Evolutionary conservation across 2,113 vertebrate species (phyloP).

Genomic region (Corythoichthys haematopterus): DNA sequence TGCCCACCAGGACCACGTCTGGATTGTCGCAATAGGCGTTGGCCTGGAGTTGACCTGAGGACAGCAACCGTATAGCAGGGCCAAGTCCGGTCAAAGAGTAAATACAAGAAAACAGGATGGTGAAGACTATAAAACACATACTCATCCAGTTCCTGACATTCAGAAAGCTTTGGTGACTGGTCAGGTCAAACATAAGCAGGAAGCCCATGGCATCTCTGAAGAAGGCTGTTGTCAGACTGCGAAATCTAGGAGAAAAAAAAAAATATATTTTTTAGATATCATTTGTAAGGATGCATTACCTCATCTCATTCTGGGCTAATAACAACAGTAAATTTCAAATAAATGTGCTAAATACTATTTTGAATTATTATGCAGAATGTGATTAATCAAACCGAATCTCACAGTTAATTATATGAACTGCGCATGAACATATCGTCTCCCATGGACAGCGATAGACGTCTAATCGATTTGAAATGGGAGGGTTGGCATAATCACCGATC

Average conservation of each 20-base stretch:
- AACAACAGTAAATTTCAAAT: no score
- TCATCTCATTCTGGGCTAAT: no score
- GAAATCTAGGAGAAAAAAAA: slow-evolving; percentile 57
- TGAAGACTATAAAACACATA: slow-evolving; percentile 59
- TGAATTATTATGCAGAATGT: no score
- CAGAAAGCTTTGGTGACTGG: slow-evolving; percentile 90
- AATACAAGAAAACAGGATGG: not conserved
- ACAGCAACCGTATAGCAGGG: not conserved
- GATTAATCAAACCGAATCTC: no score
- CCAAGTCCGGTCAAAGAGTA: not conserved
- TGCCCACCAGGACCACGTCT: slow-evolving; percentile 90
- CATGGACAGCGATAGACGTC: no score
- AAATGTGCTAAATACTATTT: no score
- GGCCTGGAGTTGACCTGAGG: slow-evolving; percentile 86
- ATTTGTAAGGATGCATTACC: no score
- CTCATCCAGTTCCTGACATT: slow-evolving; percentile 98
- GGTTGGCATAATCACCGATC: no score
- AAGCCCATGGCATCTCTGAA: slow-evolving; percentile 97
- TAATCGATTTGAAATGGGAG: no score
- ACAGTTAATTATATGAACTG: no score
- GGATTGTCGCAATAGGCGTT: slow-evolving; percentile 94
- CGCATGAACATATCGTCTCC: no score
- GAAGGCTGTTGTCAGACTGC: slow-evolving; percentile 92
- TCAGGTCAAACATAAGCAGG: slow-evolving; percentile 93
- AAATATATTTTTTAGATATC: not conserved